Conservation (phyloP, 2,113 vertebrate species). For the Varanus salvator region DNA sequence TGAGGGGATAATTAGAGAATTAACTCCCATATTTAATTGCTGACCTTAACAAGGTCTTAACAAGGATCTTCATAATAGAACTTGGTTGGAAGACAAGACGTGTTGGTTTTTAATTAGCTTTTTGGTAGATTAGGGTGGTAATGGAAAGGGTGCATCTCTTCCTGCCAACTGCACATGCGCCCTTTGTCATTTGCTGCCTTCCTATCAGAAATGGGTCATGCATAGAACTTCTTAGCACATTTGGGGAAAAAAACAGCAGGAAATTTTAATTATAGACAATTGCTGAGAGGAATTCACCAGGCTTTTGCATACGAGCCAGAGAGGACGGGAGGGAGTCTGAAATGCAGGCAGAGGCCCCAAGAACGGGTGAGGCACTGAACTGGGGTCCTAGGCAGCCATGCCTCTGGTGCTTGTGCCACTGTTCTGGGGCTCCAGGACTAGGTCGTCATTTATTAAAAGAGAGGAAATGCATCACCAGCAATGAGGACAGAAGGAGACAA, state of each 20-base stretch:
- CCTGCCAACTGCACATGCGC: too few relatives aligned
- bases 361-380: too few relatives aligned
- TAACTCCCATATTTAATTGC: slow-evolving; percentile 14
- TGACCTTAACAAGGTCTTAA: neutral
- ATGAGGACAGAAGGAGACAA: too few relatives aligned
- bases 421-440: too few relatives aligned
- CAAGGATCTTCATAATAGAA: neutral
- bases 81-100: neutral
- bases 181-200: neutral
- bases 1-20: slow-evolving; percentile 8
- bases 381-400: too few relatives aligned
- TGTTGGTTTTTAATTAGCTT: neutral
- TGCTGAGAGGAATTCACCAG: slow-evolving; percentile 9
- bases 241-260: neutral
- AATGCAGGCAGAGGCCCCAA: accelerated
- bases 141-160: too few relatives aligned
- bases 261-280: slow-evolving; percentile 10
- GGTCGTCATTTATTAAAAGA: too few relatives aligned
- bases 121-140: too few relatives aligned
- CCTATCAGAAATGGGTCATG: slow-evolving; percentile 8
- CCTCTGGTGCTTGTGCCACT: too few relatives aligned
- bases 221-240: neutral
- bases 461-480: too few relatives aligned
- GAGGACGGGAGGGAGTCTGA: accelerated
- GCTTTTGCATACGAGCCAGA: accelerated